Evolutionary conservation across 2,113 vertebrate genomes (phyloP).

Genomic region (Vulpes vulpes): DNA sequence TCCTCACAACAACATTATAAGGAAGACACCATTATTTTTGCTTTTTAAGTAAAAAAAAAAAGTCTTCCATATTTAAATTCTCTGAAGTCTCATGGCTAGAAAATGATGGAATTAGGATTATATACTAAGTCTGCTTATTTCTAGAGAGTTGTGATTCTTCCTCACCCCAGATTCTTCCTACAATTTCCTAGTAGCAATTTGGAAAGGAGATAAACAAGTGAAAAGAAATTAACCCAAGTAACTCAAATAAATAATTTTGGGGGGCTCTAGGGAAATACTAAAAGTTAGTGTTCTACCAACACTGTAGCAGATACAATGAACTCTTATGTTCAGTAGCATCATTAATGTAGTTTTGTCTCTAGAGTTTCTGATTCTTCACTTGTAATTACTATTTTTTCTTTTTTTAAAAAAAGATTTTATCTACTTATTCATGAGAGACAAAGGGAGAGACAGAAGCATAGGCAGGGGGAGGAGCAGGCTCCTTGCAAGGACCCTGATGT

Average conservation of each 20-base stretch:
- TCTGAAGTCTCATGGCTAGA: background rate
- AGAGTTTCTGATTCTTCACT: constrained; percentile 34
- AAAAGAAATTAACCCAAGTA: constrained; percentile 13
- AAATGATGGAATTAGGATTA: background rate
- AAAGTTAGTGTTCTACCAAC: constrained; percentile 41
- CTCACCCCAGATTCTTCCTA: background rate
- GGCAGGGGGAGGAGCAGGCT: too few relatives aligned
- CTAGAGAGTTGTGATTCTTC: background rate
- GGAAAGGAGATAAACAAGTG: background rate
- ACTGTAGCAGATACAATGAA: constrained; percentile 20
- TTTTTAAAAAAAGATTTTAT: too few relatives aligned
- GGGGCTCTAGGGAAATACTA: constrained; percentile 25
- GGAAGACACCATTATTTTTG: background rate
- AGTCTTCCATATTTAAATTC: background rate
- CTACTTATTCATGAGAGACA: too few relatives aligned
- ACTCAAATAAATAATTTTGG: constrained; percentile 1
- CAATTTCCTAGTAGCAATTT: background rate
- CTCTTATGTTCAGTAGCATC: constrained; percentile 44
- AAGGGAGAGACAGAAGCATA: too few relatives aligned
- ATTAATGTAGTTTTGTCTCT: background rate
- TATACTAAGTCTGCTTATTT: background rate
- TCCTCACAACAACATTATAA: background rate
- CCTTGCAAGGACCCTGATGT: too few relatives aligned
- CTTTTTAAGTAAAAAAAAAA: background rate
- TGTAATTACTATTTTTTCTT: constrained; percentile 61